Base-by-base conservation (phyloP, 2,113 vertebrate species). In the Dipodomys ordii region DNA sequence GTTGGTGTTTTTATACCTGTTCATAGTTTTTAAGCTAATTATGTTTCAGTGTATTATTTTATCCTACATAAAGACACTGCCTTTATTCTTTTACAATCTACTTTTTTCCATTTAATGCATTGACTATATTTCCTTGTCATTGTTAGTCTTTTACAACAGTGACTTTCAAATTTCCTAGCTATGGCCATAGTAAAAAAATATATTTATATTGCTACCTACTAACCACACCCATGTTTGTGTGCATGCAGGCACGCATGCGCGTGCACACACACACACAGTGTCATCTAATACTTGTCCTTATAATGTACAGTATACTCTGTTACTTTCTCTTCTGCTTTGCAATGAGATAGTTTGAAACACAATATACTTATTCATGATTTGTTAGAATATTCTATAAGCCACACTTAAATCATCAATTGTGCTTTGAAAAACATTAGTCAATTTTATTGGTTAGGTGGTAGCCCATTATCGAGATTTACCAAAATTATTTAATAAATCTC, bases 31-130 rank as follows among this genome's bases (percentile, higher is more conserved):
- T 74, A 28, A 71, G 30, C 20, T 60, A 80, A 73, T 79, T 85
- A 69, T 91, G 32, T 91, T 95, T 86, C n/a, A 28, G 28, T 23
- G n/a, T 92, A 86, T 73, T 80, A 88, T 79, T 94, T 94, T 92
- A 72, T 90, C 72, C 93, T 83, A 83, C 7, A 87, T 79, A n/a
- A 8, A 68, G 53, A 27, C 30, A 46, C 27, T 64, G 12, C 69
- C 25, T 93, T 94, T 94, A 92, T 67, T 91, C 23, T 88, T 79
- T 83, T 83, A 20, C 18, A 71, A 25, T 1, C 2, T 4, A 67
- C 23, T 60, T 89, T 88, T 94, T 79, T 20, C 64, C 49, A 90
- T 57, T 93, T 82, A 78, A 27, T 86, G 44, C 60, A 94, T 65
- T 79, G 44, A 88, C 79, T 35, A 57, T 94, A 46, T 74, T 95